phyloP scores from a whole-genome alignment of 1,140 invertebrate genomes.

The Ooceraea biroi region DNA sequence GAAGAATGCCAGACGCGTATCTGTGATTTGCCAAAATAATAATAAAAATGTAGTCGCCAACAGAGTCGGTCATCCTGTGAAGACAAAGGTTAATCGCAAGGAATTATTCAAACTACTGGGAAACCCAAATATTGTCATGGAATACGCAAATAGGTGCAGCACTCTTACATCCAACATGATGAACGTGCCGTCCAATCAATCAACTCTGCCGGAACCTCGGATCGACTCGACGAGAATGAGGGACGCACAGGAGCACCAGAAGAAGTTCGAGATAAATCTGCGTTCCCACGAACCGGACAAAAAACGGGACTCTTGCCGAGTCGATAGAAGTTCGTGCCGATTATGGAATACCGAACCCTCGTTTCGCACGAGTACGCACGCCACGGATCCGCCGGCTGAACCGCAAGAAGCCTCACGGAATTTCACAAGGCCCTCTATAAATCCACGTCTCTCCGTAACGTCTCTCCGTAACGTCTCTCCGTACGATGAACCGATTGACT shows the following conservation, averaged over 20 bases:
- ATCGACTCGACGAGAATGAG: conserved; percentile 10
- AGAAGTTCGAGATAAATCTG: neutral
- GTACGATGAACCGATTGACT: neutral
- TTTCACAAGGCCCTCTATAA: no score
- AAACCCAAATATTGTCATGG: no score
- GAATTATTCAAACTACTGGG: no score
- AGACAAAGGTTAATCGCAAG: neutral
- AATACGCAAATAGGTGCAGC: neutral
- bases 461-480: no score
- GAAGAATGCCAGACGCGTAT: conserved; percentile 26
- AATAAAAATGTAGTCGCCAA: neutral
- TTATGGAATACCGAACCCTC: no score
- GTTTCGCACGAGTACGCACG: no score
- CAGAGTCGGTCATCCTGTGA: neutral
- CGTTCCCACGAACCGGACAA: neutral
- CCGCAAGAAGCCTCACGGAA: no score
- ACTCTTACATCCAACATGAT: conserved; percentile 9
- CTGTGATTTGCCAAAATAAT: conserved; percentile 8
- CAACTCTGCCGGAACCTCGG: neutral
- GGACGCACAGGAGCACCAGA: neutral
- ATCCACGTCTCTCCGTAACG: no score
- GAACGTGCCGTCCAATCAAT: neutral
- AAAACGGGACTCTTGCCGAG: neutral
- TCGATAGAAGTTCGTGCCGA: no score
- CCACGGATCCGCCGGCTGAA: no score